Evolutionary conservation across 1,140 invertebrate species (phyloP).

Genomic region (Melitaea cinxia): DNA sequence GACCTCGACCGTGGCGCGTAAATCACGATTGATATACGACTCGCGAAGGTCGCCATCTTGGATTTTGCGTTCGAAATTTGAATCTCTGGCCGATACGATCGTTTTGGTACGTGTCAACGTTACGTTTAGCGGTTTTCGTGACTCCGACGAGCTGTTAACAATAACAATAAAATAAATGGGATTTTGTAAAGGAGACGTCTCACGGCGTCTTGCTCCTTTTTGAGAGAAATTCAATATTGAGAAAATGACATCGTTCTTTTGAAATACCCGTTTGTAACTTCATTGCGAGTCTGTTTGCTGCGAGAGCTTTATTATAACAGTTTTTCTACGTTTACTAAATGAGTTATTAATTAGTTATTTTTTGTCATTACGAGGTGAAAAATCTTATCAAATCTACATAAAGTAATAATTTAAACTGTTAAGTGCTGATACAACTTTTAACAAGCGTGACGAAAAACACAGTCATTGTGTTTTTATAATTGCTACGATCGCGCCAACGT

Average conservation of each 20-base stretch:
- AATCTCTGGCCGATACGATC: constrained; percentile 65
- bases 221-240: constrained; percentile 18
- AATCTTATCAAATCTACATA: constrained; percentile 5
- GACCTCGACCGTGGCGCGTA: constrained; percentile 78
- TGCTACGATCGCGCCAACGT: constrained; percentile 12
- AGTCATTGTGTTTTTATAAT: constrained; percentile 16
- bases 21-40: constrained; percentile 76
- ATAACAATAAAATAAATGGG: constrained; percentile 52
- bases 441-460: constrained; percentile 15
- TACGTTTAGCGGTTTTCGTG: constrained; percentile 56
- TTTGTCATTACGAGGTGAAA: background rate
- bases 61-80: constrained; percentile 74
- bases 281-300: background rate
- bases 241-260: constrained; percentile 13
- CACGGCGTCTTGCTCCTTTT: constrained; percentile 18
- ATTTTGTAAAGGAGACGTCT: constrained; percentile 38
- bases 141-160: constrained; percentile 47
- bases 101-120: constrained; percentile 61
- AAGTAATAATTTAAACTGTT: constrained; percentile 1
- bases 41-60: constrained; percentile 78
- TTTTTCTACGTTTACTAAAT: background rate
- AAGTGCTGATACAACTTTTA: background rate
- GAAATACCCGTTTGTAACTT: constrained; percentile 11
- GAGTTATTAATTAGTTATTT: background rate
- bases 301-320: background rate